Percentiles rank a stretch among this genome's conserved stretches.
Evolutionary conservation across 2,113 vertebrate genomes (phyloP).

Genomic region (Halichoeres trimaculatus): DNA sequence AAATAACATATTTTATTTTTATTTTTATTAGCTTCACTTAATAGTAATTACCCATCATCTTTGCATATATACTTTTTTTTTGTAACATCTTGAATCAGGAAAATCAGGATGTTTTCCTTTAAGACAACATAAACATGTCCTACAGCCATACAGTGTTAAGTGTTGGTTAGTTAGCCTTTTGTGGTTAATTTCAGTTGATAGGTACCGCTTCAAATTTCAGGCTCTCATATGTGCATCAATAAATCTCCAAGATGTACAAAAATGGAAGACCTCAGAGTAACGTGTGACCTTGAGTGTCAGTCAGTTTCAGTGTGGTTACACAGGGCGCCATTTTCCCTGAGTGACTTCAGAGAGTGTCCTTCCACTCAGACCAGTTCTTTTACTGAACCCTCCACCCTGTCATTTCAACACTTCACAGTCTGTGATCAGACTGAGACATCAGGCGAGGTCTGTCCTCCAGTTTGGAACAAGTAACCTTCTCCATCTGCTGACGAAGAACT

Average conservation of each 20-base stretch:
- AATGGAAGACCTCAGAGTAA: not conserved
- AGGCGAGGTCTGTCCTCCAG: slow-evolving; percentile 55
- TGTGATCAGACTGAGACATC: slow-evolving; percentile 60
- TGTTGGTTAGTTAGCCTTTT: not conserved
- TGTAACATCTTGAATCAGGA: no score
- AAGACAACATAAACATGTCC: no score
- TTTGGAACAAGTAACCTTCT: slow-evolving; percentile 55
- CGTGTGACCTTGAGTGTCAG: slow-evolving; percentile 42
- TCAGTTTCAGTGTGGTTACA: slow-evolving; percentile 41
- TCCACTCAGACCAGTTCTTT: slow-evolving; percentile 46
- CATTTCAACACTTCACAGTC: slow-evolving; percentile 66
- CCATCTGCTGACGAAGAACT: slow-evolving; percentile 12
- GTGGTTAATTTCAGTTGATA: not conserved
- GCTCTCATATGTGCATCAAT: not conserved
- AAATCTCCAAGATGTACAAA: slow-evolving; percentile 16
- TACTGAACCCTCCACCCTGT: slow-evolving; percentile 57
- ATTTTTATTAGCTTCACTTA: not conserved
- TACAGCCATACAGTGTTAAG: not conserved
- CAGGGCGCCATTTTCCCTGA: slow-evolving; percentile 59
- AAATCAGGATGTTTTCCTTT: no score
- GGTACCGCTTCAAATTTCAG: not conserved
- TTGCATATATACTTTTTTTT: no score
- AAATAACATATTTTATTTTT: not conserved
- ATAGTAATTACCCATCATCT: no score
- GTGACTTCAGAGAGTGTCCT: slow-evolving; percentile 54